Evolutionary conservation across 2,888 invertebrate genomes (phyloP), one percentile per base, ranked within the genome.

Genomic region (Melikaiella ostensackeni): DNA sequence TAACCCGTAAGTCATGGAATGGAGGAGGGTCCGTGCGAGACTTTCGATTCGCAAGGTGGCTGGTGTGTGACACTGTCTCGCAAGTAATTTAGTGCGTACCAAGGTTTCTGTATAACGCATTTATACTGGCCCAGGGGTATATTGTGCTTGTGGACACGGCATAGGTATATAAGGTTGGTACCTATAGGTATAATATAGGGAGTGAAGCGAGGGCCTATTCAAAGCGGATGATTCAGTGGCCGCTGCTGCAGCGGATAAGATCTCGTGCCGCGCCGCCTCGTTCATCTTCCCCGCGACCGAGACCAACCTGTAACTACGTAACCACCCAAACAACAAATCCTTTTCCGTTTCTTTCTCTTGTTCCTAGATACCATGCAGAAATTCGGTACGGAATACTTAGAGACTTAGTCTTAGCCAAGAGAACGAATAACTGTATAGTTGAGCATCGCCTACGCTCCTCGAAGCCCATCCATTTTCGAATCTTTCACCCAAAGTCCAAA

Each of bases 151-250:
- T 75, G 82, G 78, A 82, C 79, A 78, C 76, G 82, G 81, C 84
- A 83, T 84, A 85, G 82, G 84, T 85, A 87, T 85, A 87, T 85
- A 85, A 85, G 84, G 85, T 84, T 81, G 59, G 85, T 84, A 83
- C 85, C 86, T 83, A 86, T 86, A 82, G 82, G 77, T 86, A 85
- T 87, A 87, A 87, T 89, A 87, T 88, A 87, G 89, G 87, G 88
- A 89, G 88, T 86, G 88, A 86, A 86, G 86, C 86, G 84, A 85
- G 81, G 85, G 84, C 87, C 90, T 90, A 91, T 91, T 91, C 91
- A 90, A 90, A 90, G 89, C 85, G 88, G 88, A 91, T 91, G 91
- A 91, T 91, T 91, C 91, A 91, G 90, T 89, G 89, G 88, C 86
- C 88, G 89, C 87, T 89, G 90, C 88, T 85, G 88, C 86, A 88